Evolutionary conservation across 2,888 invertebrate genomes (phyloP), one percentile per base, ranked within the genome.

Genomic region (Ctena decussata): DNA sequence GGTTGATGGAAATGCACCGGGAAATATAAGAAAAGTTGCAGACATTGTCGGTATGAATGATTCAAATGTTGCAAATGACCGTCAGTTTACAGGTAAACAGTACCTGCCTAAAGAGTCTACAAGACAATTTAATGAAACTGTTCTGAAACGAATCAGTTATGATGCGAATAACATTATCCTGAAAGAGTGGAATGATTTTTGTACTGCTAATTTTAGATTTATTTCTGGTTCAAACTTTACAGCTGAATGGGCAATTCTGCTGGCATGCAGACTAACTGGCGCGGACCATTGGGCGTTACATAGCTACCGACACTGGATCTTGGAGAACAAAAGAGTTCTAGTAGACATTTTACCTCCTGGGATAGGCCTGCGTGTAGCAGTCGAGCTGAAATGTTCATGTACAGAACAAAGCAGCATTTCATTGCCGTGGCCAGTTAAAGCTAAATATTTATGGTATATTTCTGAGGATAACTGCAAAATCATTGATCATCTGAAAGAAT

Each of bases 401-500:
- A 39, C 44, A 53, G 77, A 30, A 2, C 1, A 75, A 12, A 80
- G 70, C 11, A 53, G 18, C 6, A 41, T 88, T 3, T 82, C 80
- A 21, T 74, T 90, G 24, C 90, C 90, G 32, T 86, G 86, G 84
- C 90, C 90, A 35, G 72, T 74, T 1, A 77, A 77, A 44, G 90
- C 86, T 12, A 44, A 69, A 35, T 69, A 90, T 57, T 57, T 90
- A 57, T 86, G 86, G 85, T 79, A 83, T 30, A 24, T 90, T 6
- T 69, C 72, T n/a, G 77, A 85, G 0, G 73, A 71, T 46, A 78
- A 84, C 32, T 90, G 90, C 46, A 87, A 65, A 30, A 60, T 88
- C 0, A 35, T 71, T 18, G 86, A 85, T 65, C 72, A 71, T 37
- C 49, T 84, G 12, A 21, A 35, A 24, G 90, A 90, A 65, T 88